phyloP scores from a whole-genome alignment of 2,797 vertebrate species.

The Varecia variegata region DNA sequence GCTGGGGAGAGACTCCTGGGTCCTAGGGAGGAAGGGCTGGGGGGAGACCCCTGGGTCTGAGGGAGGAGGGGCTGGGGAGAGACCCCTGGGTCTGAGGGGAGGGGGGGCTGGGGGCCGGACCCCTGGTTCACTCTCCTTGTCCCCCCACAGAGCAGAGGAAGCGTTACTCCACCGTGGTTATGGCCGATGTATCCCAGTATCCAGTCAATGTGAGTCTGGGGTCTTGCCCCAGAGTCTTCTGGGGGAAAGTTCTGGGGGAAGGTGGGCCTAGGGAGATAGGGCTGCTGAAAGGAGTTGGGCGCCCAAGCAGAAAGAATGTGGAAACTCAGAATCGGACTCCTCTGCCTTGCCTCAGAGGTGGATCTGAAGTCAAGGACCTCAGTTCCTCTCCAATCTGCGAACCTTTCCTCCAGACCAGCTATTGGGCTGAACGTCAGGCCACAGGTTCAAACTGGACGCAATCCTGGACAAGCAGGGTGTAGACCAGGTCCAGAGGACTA shows the following conservation, averaged over 20 bases:
- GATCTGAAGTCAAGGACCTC: too few species aligned
- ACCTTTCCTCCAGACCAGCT: not conserved
- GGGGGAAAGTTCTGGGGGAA: not conserved
- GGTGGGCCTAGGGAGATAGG: not conserved
- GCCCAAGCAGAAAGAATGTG: not conserved
- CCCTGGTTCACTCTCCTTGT: not conserved
- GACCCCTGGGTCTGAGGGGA: not conserved
- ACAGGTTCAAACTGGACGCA: not conserved
- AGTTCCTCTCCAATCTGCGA: not conserved
- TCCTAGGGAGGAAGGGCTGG: not conserved
- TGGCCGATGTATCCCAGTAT: constrained; percentile 87
- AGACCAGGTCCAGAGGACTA: not conserved
- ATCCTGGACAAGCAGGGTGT: not conserved
- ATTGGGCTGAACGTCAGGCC: not conserved
- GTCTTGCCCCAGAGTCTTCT: not conserved
- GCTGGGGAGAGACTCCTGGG: too few species aligned
- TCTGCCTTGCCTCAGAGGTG: not conserved
- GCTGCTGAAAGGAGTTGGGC: not conserved
- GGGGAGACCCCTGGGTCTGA: fast-evolving
- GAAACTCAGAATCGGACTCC: not conserved
- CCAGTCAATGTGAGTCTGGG: constrained; percentile 87
- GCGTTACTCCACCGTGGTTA: constrained; percentile 76
- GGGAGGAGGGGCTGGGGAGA: too few species aligned
- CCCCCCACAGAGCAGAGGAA: constrained; percentile 80
- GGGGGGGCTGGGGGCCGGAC: not conserved